These are phyloP conservation scores for Cremastinae sp. DNA, from an alignment of 2,888 invertebrate species.

Conservation along the genomic window DNA sequence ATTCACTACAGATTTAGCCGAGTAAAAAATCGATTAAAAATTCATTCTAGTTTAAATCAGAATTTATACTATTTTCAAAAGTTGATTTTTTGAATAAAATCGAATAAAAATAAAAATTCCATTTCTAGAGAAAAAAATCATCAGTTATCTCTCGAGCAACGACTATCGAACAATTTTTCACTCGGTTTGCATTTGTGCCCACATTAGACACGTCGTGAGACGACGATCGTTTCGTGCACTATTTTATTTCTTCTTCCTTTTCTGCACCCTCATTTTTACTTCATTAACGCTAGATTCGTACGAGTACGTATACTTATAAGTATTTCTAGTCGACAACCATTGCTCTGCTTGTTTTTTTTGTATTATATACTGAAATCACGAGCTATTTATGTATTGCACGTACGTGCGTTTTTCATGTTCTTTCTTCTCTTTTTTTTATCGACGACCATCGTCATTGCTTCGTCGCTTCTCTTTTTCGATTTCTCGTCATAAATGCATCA, in stretches of 20 bases:
- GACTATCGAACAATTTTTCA: constrained; percentile 20
- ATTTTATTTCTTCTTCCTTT: constrained; percentile 3
- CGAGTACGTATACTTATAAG: constrained; percentile 56
- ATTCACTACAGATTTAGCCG: too few relatives aligned
- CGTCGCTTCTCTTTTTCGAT: constrained; percentile 1
- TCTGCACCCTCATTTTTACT: constrained; percentile 10
- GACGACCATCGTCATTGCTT: background rate
- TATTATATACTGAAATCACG: constrained; percentile 49
- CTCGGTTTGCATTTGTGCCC: constrained; percentile 5
- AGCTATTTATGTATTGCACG: constrained; percentile 42
- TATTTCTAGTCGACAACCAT: constrained; percentile 58
- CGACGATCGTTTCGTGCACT: constrained; percentile 20
- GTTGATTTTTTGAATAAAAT: too few relatives aligned
- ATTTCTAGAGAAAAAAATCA: background rate
- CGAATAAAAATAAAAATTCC: background rate
- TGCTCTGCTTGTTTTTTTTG: constrained; percentile 39
- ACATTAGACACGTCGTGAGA: constrained; percentile 8
- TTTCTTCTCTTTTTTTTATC: constrained; percentile 21
- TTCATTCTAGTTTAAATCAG: too few relatives aligned
- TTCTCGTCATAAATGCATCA: background rate
- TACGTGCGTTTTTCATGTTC: constrained; percentile 2
- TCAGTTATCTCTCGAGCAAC: background rate
- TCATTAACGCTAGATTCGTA: constrained; percentile 48
- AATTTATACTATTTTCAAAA: too few relatives aligned
- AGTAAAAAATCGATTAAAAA: too few relatives aligned